Percentiles rank a stretch among this genome's conserved stretches.
Conservation (phyloP, 2,113 vertebrate species). For the Crotalus horridus region DNA sequence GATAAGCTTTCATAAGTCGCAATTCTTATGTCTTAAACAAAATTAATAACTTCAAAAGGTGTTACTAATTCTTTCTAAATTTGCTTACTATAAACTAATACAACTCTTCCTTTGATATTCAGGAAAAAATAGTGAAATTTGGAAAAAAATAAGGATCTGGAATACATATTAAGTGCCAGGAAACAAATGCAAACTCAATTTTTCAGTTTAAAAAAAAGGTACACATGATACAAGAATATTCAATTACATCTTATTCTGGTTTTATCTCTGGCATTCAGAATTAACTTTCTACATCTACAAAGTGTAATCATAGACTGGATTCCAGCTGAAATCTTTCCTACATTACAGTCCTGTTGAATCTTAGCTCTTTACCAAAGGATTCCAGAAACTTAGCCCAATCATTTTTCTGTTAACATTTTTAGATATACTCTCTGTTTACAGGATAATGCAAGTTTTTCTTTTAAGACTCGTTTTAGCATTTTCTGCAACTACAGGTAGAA, state of each 20-base stretch:
- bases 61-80: not conserved
- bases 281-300: not conserved
- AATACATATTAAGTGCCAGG: not conserved
- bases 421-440: not conserved
- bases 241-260: not conserved
- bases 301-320: not conserved
- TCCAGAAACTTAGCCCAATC: not conserved
- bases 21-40: not conserved
- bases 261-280: not conserved
- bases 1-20: not conserved
- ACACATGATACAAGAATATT: not conserved
- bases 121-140: not conserved
- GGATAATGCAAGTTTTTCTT: not conserved
- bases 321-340: not conserved
- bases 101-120: not conserved
- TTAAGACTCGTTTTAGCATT: not conserved
- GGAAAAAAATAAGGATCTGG: not conserved
- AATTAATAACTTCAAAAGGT: not conserved
- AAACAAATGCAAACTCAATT: not conserved
- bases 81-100: not conserved
- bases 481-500: not conserved
- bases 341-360: not conserved
- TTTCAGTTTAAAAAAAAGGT: not conserved
- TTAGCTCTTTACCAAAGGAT: not conserved
- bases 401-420: not conserved